Conservation (phyloP, 2,888 invertebrate species). For the Acrobasis consociella region DNA sequence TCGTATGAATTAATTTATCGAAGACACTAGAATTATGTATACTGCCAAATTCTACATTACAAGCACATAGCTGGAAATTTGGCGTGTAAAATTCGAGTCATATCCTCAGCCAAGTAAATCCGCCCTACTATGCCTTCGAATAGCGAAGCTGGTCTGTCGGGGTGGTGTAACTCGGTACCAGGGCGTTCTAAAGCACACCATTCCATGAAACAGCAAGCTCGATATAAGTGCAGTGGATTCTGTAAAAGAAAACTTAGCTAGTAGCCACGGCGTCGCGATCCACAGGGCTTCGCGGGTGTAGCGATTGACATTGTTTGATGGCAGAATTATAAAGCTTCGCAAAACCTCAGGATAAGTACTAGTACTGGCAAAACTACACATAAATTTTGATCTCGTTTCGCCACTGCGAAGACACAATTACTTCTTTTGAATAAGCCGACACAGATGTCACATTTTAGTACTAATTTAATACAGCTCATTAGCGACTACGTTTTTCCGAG, state of each 20-base stretch:
- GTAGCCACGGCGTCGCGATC: too few species aligned
- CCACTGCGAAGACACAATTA: too few species aligned
- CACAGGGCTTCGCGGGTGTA: too few species aligned
- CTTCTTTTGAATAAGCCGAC: too few species aligned
- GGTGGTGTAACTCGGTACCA: conserved; percentile 86
- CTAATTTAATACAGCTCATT: too few species aligned
- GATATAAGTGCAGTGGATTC: conserved; percentile 87
- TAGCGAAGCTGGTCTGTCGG: conserved; percentile 91
- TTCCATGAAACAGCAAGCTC: conserved; percentile 90
- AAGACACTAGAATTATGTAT: background rate
- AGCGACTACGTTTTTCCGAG: too few species aligned
- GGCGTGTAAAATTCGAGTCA: conserved; percentile 84
- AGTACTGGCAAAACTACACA: too few species aligned
- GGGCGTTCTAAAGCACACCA: conserved; percentile 89
- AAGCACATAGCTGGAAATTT: conserved; percentile 89
- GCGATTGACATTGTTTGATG: too few species aligned
- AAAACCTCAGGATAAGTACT: too few species aligned
- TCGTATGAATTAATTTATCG: conserved; percentile 18
- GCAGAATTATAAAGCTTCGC: too few species aligned
- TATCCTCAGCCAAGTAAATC: conserved; percentile 88
- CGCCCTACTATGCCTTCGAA: conserved; percentile 93
- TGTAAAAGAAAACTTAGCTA: conserved; percentile 54
- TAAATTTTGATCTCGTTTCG: too few species aligned
- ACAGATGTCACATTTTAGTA: too few species aligned
- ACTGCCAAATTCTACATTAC: conserved; percentile 40